Evolutionary conservation across 2,888 invertebrate species (phyloP), one percentile per base, ranked within the genome.

Genomic region (Scaeva pyrastri): DNA sequence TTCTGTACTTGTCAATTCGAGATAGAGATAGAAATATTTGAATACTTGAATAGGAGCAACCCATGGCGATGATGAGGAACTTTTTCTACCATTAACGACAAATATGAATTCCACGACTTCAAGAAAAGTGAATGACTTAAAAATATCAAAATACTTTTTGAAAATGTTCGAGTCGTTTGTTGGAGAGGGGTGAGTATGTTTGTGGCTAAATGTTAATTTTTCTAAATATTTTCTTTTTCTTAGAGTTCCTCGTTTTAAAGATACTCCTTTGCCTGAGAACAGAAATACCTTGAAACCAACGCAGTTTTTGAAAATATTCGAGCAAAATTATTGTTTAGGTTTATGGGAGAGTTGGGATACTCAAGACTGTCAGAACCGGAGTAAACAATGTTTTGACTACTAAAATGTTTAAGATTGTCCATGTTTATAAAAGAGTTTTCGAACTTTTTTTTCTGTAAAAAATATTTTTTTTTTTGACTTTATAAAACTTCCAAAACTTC

Each of bases 61-160:
- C 14, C 88, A 88, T 52, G 77, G 85, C 1, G 84, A 88, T 71
- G 88, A 88, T 50, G 39, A 56, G 12, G 10, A n/a, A 10, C 71
- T 88, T 5, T 2, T 78, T 5, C 11, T 88, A n/a, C 75, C 80
- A 10, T 58, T 71, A 2, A 19, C 41, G 1, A 12, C 48, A 0
- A 0, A 5, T 8, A 23, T 45, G 1, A 58, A 26, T 12, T 72
- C 48, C 26, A 43, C 52, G n/a, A n/a, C n/a, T 7, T 31, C 31
- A 3, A 55, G 11, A 1, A 68, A 71, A 12, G 3, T 23, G 1
- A 72, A 81, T 43, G 80, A 85, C 56, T 23, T 55, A 2, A 52
- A 31, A 16, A 81, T 88, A 41, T 21, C 74, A 10, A 48, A n/a
- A 21, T 66, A 52, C 11, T 21, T 88, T 11, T 10, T 88, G 2